A percentile compares a stretch with the other conserved stretches of the same genome.
These are phyloP conservation scores for Prionchulus punctatus DNA, from an alignment of 2,888 invertebrate species.

Conservation along the genomic window DNA sequence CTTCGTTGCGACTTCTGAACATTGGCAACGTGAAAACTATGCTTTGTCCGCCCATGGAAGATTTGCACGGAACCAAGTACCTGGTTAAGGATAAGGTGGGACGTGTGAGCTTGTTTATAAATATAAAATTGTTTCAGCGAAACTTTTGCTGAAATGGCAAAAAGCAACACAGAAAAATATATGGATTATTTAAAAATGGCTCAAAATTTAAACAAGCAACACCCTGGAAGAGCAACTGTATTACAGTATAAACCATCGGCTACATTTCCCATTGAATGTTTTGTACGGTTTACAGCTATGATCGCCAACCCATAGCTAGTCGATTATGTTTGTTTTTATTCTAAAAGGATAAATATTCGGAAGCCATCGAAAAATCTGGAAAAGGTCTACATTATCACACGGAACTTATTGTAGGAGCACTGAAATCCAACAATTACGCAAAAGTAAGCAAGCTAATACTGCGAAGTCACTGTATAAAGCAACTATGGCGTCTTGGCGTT, in stretches of 20 bases:
- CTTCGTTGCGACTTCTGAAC: not conserved
- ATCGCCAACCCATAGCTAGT: no score
- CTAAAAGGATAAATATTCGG: no score
- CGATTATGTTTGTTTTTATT: no score
- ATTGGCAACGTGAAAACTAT: not conserved
- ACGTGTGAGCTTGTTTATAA: not conserved
- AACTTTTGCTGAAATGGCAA: not conserved
- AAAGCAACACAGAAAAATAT: not conserved
- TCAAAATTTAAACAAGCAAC: not conserved
- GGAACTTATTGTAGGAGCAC: no score
- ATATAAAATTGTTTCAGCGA: not conserved
- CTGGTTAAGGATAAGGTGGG: no score
- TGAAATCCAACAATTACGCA: no score
- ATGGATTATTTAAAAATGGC: not conserved
- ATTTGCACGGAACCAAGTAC: not conserved
- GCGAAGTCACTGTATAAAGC: no score
- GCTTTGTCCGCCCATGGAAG: conserved; percentile 6
- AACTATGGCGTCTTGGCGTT: no score
- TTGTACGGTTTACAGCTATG: no score
- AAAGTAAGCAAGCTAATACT: no score
- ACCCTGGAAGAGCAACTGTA: not conserved
- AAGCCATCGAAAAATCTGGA: no score
- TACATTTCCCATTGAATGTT: not conserved
- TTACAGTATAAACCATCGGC: not conserved
- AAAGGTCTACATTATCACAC: no score